A percentile compares a stretch with the other conserved stretches of the same genome.
Evolutionary conservation across 2,113 vertebrate species (phyloP).

Genomic region (Salvelinus fontinalis): DNA sequence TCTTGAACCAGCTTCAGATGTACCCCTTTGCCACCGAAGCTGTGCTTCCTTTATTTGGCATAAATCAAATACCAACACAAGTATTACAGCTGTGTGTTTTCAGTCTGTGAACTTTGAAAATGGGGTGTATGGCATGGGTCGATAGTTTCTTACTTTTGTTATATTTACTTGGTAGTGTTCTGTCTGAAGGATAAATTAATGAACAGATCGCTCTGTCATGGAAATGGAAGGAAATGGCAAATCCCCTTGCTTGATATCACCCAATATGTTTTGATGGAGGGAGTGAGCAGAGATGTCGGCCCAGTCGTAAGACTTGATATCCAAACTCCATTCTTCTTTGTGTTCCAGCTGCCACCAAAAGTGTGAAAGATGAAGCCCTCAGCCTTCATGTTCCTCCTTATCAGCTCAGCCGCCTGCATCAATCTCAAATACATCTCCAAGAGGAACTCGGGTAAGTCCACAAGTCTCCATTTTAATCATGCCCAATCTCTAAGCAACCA

Average conservation of each 20-base stretch:
- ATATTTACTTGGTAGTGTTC: neutral
- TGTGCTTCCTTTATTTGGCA: neutral
- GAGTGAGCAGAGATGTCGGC: neutral
- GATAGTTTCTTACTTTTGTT: neutral
- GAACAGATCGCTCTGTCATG: slow-evolving; percentile 1
- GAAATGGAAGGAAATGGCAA: neutral
- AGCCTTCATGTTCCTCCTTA: slow-evolving; percentile 79
- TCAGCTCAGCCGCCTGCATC: slow-evolving; percentile 81
- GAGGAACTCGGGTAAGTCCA: slow-evolving; percentile 92
- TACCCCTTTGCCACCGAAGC: neutral
- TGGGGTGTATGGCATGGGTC: neutral
- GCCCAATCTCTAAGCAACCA: neutral
- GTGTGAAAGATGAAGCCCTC: slow-evolving; percentile 83
- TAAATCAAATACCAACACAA: neutral
- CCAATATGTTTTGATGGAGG: neutral
- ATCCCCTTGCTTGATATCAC: too few relatives aligned
- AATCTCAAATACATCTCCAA: slow-evolving; percentile 92
- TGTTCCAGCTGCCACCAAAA: slow-evolving; percentile 70
- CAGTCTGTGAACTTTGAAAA: neutral
- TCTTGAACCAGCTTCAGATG: neutral
- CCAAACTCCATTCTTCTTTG: slow-evolving; percentile 24
- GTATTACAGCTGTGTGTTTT: neutral
- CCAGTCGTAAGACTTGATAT: neutral
- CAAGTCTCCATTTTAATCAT: slow-evolving; percentile 11
- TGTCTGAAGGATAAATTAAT: neutral